phyloP scores from a whole-genome alignment of 2,797 vertebrate genomes.

The Eremophila alpestris region DNA sequence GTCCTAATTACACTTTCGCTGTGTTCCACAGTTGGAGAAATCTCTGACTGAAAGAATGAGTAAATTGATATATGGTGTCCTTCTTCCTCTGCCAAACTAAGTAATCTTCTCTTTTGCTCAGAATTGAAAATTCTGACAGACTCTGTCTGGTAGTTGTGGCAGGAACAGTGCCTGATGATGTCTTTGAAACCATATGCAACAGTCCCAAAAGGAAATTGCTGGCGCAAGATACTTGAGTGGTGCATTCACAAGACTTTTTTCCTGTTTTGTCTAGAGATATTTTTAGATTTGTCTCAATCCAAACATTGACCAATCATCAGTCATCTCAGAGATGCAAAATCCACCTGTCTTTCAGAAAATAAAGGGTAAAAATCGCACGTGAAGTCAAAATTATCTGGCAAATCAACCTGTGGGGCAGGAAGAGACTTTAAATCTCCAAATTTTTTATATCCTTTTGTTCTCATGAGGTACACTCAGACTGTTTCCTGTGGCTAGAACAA shows the following conservation, averaged over 20 bases:
- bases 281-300: neutral
- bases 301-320: neutral
- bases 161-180: slow-evolving; percentile 35
- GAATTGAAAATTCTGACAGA: neutral
- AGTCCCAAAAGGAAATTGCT: neutral
- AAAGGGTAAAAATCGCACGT: neutral
- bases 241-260: neutral
- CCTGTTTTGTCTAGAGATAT: neutral
- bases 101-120: neutral
- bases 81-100: neutral
- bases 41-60: slow-evolving; percentile 45
- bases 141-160: neutral
- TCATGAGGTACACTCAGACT: neutral
- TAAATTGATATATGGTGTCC: slow-evolving; percentile 12
- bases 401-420: neutral
- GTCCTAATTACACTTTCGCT: slow-evolving; percentile 62
- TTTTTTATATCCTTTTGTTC: neutral
- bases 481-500: neutral
- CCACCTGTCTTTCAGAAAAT: neutral
- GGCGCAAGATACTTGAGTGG: neutral
- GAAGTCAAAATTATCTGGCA: neutral
- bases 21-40: slow-evolving; percentile 13
- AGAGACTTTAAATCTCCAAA: neutral
- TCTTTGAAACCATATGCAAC: slow-evolving; percentile 50
- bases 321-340: neutral